These are phyloP conservation scores for Florisuga fusca DNA, from an alignment of 2,797 vertebrate genomes.

Conservation along the genomic window DNA sequence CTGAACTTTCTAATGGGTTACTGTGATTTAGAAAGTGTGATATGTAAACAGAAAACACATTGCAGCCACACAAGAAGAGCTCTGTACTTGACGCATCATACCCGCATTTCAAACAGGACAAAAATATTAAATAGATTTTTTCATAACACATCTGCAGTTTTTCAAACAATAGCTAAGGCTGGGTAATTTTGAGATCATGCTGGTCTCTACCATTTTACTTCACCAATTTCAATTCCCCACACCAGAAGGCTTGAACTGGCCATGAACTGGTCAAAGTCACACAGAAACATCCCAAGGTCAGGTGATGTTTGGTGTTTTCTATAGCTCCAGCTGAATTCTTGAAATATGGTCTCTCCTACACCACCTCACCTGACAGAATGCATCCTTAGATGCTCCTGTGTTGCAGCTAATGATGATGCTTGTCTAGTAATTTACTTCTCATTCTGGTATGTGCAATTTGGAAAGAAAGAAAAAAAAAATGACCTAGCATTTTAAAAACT, in stretches of 20 bases:
- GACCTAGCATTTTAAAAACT: neutral
- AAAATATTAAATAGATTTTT: conserved; percentile 28
- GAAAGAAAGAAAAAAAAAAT: neutral
- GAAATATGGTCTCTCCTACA: neutral
- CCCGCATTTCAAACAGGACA: neutral
- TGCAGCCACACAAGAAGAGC: neutral
- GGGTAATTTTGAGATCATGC: neutral
- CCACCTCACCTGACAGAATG: neutral
- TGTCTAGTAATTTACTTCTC: neutral
- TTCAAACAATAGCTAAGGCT: neutral
- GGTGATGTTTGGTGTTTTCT: neutral
- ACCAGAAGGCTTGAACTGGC: neutral
- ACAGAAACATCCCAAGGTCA: neutral
- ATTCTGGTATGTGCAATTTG: neutral
- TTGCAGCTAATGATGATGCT: neutral
- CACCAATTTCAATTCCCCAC: neutral
- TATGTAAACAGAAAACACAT: neutral
- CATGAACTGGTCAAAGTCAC: neutral
- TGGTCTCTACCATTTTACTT: neutral
- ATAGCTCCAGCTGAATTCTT: neutral
- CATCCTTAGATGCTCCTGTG: neutral
- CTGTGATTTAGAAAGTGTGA: conserved; percentile 4
- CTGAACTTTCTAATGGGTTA: neutral
- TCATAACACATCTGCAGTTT: neutral
- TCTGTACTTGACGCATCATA: neutral